Evolutionary conservation across 2,113 vertebrate genomes (phyloP).

Genomic region (Panurus biarmicus): DNA sequence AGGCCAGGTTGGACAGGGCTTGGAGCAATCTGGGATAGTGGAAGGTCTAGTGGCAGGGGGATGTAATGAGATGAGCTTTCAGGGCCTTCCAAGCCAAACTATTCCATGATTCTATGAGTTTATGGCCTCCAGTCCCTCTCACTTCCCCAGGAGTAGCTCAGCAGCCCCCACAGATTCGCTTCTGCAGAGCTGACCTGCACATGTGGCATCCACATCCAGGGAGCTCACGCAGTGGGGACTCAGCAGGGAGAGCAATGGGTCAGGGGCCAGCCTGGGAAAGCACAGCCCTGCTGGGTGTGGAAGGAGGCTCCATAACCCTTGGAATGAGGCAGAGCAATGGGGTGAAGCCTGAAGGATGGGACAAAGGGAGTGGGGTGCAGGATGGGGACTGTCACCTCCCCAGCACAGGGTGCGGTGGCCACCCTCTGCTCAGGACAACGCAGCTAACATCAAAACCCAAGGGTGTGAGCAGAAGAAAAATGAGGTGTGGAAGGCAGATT

Average conservation of each 20-base stretch:
- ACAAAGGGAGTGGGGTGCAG: not conserved
- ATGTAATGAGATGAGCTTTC: not conserved
- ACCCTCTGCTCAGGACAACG: accelerated
- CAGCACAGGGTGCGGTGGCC: not conserved
- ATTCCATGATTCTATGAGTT: not conserved
- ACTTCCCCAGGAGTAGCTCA: not conserved
- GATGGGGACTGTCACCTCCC: not conserved
- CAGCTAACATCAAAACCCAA: not conserved
- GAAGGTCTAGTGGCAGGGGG: not conserved
- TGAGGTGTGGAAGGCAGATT: not conserved
- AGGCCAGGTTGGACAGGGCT: not conserved
- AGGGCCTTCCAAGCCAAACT: not conserved
- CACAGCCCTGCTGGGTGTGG: not conserved
- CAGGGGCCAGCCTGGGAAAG: not conserved
- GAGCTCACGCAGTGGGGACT: accelerated
- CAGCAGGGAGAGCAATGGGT: accelerated
- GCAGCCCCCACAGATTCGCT: accelerated
- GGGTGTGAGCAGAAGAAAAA: not conserved
- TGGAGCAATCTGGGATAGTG: not conserved
- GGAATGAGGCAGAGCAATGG: not conserved
- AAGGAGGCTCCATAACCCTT: not conserved
- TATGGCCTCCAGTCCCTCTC: no score
- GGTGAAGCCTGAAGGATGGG: not conserved
- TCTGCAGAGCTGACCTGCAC: not conserved
- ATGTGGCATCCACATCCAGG: accelerated